These are phyloP conservation scores for Hypomecis punctinalis DNA, from an alignment of 2,888 invertebrate species.

Conservation along the genomic window DNA sequence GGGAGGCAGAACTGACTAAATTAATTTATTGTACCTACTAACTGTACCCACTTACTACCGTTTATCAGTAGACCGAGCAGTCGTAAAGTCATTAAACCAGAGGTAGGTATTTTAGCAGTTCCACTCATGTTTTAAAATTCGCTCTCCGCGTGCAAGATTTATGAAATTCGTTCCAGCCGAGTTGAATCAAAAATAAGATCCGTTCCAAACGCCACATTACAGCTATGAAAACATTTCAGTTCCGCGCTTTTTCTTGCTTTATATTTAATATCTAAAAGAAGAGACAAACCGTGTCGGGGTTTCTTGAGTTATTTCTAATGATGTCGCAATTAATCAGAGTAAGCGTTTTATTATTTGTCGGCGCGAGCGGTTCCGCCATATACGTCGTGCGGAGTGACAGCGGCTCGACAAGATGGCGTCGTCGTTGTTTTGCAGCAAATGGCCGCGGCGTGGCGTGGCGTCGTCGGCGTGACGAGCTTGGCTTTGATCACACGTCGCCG, in stretches of 20 bases:
- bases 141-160: conserved; percentile 48
- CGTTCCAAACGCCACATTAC: conserved; percentile 49
- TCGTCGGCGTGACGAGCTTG: conserved; percentile 1
- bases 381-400: conserved; percentile 64
- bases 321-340: conserved; percentile 71
- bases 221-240: conserved; percentile 59
- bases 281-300: conserved; percentile 29
- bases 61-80: not conserved
- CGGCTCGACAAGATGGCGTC: conserved; percentile 50
- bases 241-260: conserved; percentile 56
- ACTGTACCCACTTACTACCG: not conserved
- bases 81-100: conserved; percentile 21
- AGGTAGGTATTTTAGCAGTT: not conserved
- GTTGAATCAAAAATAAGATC: conserved; percentile 58
- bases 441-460: conserved; percentile 65
- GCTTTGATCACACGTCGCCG: conserved; percentile 53
- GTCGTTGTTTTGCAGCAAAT: conserved; percentile 59
- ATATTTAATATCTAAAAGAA: conserved; percentile 50
- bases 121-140: conserved; percentile 21
- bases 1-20: too few species aligned
- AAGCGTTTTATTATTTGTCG: conserved; percentile 72
- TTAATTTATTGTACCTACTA: too few species aligned
- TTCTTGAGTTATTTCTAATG: conserved; percentile 41
- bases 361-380: conserved; percentile 67
- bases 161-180: conserved; percentile 58